phyloP scores from a whole-genome alignment of 1,140 invertebrate species.

The Platyscapa corneri region DNA sequence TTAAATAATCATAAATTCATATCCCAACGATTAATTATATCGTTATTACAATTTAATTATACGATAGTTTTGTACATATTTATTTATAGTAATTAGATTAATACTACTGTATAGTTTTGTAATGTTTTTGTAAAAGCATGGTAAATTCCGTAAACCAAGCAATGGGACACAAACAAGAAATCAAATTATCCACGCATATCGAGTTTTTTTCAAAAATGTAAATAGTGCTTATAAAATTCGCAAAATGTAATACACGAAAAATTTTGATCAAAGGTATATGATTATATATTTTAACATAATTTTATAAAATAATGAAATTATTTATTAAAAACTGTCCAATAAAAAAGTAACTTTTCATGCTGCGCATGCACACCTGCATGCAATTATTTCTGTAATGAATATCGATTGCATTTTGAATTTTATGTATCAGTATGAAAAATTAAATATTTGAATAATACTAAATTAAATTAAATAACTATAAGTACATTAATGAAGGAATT shows the following conservation, averaged over 20 bases:
- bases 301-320: not conserved
- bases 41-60: slow-evolving; percentile 6
- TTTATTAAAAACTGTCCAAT: not conserved
- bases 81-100: slow-evolving; percentile 26
- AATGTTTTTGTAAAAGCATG: slow-evolving; percentile 32
- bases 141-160: not conserved
- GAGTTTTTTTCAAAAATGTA: slow-evolving; percentile 29
- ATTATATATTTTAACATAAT: not conserved
- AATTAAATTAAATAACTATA: not conserved
- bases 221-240: slow-evolving; percentile 23
- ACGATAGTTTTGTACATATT: slow-evolving; percentile 21
- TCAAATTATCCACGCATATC: slow-evolving; percentile 33
- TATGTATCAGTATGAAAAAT: no score
- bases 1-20: slow-evolving; percentile 13
- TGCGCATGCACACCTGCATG: not conserved
- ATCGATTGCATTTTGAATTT: not conserved
- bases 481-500: not conserved
- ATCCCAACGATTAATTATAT: slow-evolving; percentile 18
- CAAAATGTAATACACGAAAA: not conserved
- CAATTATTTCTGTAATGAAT: not conserved
- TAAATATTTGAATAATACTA: no score
- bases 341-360: not conserved
- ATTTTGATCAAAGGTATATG: not conserved
- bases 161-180: slow-evolving; percentile 35
- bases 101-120: slow-evolving; percentile 44